Evolutionary conservation across 2,797 vertebrate genomes (phyloP), one percentile per base, ranked within the genome.

Genomic region (Rhabdophis nuchalis): DNA sequence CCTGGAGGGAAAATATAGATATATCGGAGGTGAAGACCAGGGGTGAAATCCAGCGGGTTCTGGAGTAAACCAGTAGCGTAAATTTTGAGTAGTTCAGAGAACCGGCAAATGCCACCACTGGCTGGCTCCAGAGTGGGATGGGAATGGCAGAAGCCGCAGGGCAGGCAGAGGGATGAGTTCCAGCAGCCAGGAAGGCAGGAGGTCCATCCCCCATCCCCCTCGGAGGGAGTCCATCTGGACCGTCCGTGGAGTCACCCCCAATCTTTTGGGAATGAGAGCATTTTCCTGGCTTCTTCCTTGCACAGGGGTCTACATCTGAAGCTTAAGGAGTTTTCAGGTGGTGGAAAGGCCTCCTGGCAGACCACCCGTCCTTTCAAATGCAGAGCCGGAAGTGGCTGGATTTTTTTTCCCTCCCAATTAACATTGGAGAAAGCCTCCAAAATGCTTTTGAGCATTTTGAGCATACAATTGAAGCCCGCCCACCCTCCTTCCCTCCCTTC

Each of bases 391-490:
- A 92, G 94, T 57, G 41, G 20, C 86, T 27, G 6, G 89, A 93
- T 89, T 72, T 92, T 36, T n/a, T 56, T 86, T 95, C 90, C n/a
- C n/a, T 90, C 93, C 93, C 93, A 18, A 92, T 92, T 93, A 95
- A 95, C 96, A 94, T 92, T 94, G 88, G 85, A 77, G 41, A 82
- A 85, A 92, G 92, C 95, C 93, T 13, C 0, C 1, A 5, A 91
- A 95, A 77, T 27, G 89, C n/a, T n/a, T n/a, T n/a, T n/a, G n/a
- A n/a, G n/a, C n/a, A n/a, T n/a, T n/a, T n/a, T n/a, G n/a, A n/a
- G n/a, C n/a, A n/a, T n/a, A n/a, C n/a, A n/a, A n/a, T n/a, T n/a
- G n/a, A n/a, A n/a, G n/a, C n/a, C n/a, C n/a, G n/a, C n/a, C n/a
- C n/a, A n/a, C n/a, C n/a, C n/a, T n/a, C n/a, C n/a, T n/a, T n/a